These are phyloP conservation scores for Pterois miles DNA, from an alignment of 2,797 vertebrate species.

Conservation along the genomic window DNA sequence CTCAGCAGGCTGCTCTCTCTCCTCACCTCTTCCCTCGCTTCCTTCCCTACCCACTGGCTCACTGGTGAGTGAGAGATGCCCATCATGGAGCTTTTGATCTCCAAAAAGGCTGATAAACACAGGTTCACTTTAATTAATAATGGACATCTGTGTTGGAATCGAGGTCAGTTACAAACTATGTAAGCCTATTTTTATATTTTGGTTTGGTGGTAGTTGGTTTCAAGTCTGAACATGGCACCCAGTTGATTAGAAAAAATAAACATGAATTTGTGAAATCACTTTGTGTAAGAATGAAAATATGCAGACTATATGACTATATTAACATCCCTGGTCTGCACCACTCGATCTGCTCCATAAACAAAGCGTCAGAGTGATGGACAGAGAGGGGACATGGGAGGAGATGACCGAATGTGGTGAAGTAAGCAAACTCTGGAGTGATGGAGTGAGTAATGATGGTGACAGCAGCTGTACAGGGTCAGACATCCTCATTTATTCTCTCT, in stretches of 20 bases:
- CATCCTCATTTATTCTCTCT: neutral
- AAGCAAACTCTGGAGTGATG: slow-evolving; percentile 35
- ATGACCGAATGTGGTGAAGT: neutral
- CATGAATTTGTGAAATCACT: neutral
- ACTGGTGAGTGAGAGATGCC: too few relatives aligned
- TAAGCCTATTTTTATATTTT: too few relatives aligned
- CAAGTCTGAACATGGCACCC: neutral
- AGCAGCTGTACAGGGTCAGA: slow-evolving; percentile 19
- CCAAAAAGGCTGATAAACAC: too few relatives aligned
- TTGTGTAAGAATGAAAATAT: neutral
- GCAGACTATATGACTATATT: neutral
- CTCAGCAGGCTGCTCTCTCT: too few relatives aligned
- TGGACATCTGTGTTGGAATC: too few relatives aligned
- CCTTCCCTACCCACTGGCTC: too few relatives aligned
- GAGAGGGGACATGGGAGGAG: neutral
- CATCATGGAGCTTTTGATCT: too few relatives aligned
- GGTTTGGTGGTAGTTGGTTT: neutral
- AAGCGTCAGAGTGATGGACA: slow-evolving; percentile 5
- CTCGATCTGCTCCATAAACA: slow-evolving; percentile 27
- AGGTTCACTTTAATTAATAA: too few relatives aligned
- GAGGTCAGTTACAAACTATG: too few relatives aligned
- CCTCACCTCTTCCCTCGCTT: too few relatives aligned
- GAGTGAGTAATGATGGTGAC: slow-evolving; percentile 34
- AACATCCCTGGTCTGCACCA: neutral
- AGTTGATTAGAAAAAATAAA: too few relatives aligned